Base-by-base conservation (phyloP, 64 coral and sea anemone genomes). In the Cladopsammia gracilis region DNA sequence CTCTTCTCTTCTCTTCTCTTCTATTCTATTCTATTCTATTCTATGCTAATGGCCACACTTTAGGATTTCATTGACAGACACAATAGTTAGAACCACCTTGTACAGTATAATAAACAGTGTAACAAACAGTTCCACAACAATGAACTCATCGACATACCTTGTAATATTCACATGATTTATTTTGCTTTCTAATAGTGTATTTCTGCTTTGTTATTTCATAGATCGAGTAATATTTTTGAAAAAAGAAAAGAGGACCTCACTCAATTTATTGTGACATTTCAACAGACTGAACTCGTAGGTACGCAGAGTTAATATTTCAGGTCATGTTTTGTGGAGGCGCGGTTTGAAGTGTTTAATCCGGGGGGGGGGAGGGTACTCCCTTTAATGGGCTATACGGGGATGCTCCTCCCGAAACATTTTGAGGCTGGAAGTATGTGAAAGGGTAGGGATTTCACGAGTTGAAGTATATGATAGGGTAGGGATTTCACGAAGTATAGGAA, bases 221-320 rank as follows among this genome's bases (percentile, higher is more conserved):
- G 96, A 79, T 87, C 87, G 64, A 91, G 88, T 24, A 86, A 89
- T 56, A 93, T 97, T 64, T 97, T 97, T 57, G 96, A 94, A 42
- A 78, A 75, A 10, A 94, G 90, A 71, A 97, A 94, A 94, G 96
- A 97, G 74, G 96, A 97, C 49, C 58, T 89, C 12, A 97, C 92
- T 4, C 92, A 97, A 43, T 97, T 97, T 91, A 87, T 97, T 45
- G 65, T 87, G 47, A 97, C 92, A 10, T 97, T 76, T 79, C 87
- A 97, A 64, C 87, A 97, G 90, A 97, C 96, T 10, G 96, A 97
- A 25, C 88, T 97, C 91, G 82, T 97, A 61, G 96, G 96, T 97
- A 82, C 6, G 96, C 53, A 56, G 12, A 6, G 53, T 56, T 56
- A 56, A 56, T 34, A 34, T 34, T 34, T 34, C 2, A 34, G 34